Percentiles rank a stretch among this genome's conserved stretches.
phyloP scores from a whole-genome alignment of 2,888 invertebrate genomes.

The Agrotis exclamationis region DNA sequence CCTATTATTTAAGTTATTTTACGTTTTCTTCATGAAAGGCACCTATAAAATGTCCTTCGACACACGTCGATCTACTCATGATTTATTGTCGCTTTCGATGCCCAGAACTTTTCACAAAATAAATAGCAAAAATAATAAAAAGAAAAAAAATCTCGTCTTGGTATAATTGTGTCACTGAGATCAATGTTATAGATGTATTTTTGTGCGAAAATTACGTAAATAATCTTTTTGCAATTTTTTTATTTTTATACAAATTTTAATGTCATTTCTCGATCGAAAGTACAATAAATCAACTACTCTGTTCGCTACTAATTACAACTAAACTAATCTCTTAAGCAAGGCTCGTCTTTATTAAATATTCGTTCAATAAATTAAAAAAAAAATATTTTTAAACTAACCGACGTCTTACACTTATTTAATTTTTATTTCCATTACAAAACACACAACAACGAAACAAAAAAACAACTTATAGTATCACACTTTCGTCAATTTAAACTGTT shows the following conservation, averaged over 20 bases:
- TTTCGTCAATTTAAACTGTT: constrained; percentile 83
- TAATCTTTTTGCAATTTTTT: constrained; percentile 45
- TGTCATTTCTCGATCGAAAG: constrained; percentile 65
- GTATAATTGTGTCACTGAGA: constrained; percentile 65
- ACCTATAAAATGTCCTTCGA: constrained; percentile 89
- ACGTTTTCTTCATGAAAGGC: constrained; percentile 87
- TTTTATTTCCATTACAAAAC: constrained; percentile 87
- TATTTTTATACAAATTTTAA: constrained; percentile 57
- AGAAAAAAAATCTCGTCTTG: constrained; percentile 54
- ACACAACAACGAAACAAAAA: constrained; percentile 90
- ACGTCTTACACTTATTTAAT: constrained; percentile 81
- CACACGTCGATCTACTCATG: constrained; percentile 81
- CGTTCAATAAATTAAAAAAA: constrained; percentile 88
- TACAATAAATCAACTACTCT: constrained; percentile 74
- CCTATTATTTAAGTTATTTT: constrained; percentile 81
- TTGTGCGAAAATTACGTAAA: constrained; percentile 58
- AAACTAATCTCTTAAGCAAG: constrained; percentile 90
- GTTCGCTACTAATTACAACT: constrained; percentile 85
- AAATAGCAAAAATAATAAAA: constrained; percentile 50
- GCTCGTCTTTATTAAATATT: constrained; percentile 90
- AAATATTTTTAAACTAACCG: constrained; percentile 77
- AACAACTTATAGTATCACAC: constrained; percentile 90
- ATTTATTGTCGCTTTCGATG: constrained; percentile 81
- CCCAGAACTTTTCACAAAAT: constrained; percentile 63
- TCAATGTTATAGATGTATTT: constrained; percentile 58